A percentile compares a stretch with the other conserved stretches of the same genome.
phyloP scores from a whole-genome alignment of 2,113 vertebrate species.

The Corythoichthys intestinalis region DNA sequence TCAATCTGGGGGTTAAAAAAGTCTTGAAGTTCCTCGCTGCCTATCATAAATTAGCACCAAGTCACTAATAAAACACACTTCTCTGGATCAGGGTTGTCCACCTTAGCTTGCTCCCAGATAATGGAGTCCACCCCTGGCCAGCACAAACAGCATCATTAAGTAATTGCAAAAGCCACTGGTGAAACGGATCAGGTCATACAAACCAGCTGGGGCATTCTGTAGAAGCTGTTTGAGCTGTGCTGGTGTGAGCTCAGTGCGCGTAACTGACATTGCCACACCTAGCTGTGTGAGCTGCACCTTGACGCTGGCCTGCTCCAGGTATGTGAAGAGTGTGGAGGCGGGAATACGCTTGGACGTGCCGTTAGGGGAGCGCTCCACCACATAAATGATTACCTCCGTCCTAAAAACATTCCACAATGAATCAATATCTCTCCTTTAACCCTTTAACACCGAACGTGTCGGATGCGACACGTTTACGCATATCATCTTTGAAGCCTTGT shows the following conservation, averaged over 20 bases:
- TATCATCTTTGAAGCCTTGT: too few relatives aligned
- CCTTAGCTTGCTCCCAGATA: constrained; percentile 98
- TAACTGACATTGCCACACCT: constrained; percentile 81
- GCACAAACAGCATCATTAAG: neutral
- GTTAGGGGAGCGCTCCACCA: constrained; percentile 91
- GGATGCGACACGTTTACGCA: too few relatives aligned
- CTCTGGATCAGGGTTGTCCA: constrained; percentile 95
- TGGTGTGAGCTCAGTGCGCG: constrained; percentile 85
- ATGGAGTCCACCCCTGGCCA: constrained; percentile 91
- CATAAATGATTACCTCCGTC: constrained; percentile 91
- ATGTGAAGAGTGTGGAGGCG: constrained; percentile 77
- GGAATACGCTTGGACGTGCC: constrained; percentile 91
- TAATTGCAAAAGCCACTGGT: neutral
- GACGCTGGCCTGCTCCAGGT: constrained; percentile 85
- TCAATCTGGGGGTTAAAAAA: constrained; percentile 73
- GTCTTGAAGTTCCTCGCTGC: neutral
- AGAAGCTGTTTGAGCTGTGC: constrained; percentile 92
- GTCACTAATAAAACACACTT: constrained; percentile 73
- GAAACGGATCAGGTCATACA: neutral
- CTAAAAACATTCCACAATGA: constrained; percentile 55
- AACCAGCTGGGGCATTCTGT: constrained; percentile 90
- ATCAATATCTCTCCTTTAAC: neutral
- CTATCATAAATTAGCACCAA: neutral
- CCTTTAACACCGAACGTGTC: too few relatives aligned
- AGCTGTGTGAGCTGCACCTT: constrained; percentile 86